Evolutionary conservation across 2,797 vertebrate genomes (phyloP), one percentile per base, ranked within the genome.

Genomic region (Distichodus sexfasciatus): DNA sequence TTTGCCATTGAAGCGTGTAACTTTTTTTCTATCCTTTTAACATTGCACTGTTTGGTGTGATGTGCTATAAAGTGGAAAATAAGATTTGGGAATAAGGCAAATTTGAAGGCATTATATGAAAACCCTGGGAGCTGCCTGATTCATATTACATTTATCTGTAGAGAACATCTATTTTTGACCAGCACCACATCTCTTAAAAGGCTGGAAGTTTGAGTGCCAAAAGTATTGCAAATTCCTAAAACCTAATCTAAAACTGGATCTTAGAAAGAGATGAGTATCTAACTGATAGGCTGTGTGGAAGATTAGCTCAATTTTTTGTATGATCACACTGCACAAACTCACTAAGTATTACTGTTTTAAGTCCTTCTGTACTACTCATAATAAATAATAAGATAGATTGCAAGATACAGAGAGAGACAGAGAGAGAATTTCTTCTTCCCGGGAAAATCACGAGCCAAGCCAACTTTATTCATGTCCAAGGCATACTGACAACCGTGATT

Each of bases 401-500:
- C 26, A 17, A 53, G n/a, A 29, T 1, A 33, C 3, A 53, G n/a
- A 50, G 23, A 51, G 10, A 41, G 11, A 65, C 28, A 17, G 26
- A n/a, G 7, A 53, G 38, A 29, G 5, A 47, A 23, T 21, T 6
- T 6, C 14, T 5, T 3, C 12, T 61, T 29, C 31, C 26, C 8
- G 12, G n/a, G 24, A 19, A 55, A 53, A 10, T 46, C 15, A 23
- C 14, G 9, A 11, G 1, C 36, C 21, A 12, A 38, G 17, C 33
- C 54, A 38, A 59, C 14, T 26, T 40, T 12, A 14, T 71, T 74
- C 66, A 76, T 75, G 74, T 84, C 72, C 67, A 62, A 79, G 79
- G 77, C 76, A 77, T 81, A 76, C 76, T 83, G 83, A 76, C 77
- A 69, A 71, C 71, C 58, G 54, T 74, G 78, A 85, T 85, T 83